A percentile compares a stretch with the other conserved stretches of the same genome.
These are phyloP conservation scores for Scomberomorus guttatus DNA, from an alignment of 2,797 vertebrate species.

Conservation along the genomic window DNA sequence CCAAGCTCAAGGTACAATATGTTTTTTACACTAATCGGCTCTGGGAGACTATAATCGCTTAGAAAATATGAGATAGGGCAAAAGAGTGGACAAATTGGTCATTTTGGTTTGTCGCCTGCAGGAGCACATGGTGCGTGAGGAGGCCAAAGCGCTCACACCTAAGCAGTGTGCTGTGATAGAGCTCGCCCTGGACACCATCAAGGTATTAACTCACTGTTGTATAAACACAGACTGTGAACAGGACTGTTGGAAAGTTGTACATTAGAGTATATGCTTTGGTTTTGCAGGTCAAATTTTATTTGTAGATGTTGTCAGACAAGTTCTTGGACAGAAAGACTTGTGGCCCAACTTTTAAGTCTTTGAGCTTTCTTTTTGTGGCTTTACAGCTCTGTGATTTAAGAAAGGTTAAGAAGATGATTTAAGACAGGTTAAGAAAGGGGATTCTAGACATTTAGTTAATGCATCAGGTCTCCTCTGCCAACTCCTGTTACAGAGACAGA, in stretches of 20 bases:
- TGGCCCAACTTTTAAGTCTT: not conserved
- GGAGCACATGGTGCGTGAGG: conserved; percentile 99
- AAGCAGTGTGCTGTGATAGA: conserved; percentile 99
- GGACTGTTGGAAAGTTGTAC: not conserved
- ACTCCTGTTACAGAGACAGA: not conserved
- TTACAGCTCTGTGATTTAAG: not conserved
- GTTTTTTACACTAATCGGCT: conserved; percentile 4
- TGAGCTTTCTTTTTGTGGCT: too few species aligned
- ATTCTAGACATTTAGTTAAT: not conserved
- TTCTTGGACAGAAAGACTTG: not conserved
- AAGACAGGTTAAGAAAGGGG: too few species aligned
- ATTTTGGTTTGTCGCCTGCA: conserved; percentile 61
- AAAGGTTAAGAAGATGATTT: too few species aligned
- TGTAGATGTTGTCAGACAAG: not conserved
- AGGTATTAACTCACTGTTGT: conserved; percentile 83
- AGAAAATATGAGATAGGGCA: not conserved
- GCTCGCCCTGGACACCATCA: conserved; percentile 97
- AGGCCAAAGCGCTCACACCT: conserved; percentile 95
- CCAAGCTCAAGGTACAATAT: conserved; percentile 94
- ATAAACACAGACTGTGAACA: not conserved
- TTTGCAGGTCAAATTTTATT: not conserved
- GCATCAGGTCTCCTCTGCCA: too few species aligned
- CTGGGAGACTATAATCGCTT: not conserved
- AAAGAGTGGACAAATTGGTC: not conserved
- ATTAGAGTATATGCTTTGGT: not conserved